Evolutionary conservation across 2,888 invertebrate species (phyloP), one percentile per base, ranked within the genome.

Genomic region (Gerris lacustris): DNA sequence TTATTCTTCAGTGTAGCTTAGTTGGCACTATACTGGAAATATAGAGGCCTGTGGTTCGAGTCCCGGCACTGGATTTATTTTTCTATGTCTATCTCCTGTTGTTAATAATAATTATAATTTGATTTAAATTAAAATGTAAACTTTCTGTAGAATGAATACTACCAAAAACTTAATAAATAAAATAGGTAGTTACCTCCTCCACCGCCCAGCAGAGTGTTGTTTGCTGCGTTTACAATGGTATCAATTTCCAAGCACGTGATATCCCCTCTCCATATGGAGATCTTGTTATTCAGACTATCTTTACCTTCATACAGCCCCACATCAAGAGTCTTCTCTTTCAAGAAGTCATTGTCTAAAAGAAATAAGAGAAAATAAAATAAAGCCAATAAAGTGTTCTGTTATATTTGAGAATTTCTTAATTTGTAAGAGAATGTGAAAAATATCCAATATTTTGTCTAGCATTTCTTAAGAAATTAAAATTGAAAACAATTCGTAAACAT

Each of bases 141-240:
- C n/a, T n/a, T n/a, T n/a, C n/a, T n/a, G n/a, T n/a, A n/a, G n/a
- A n/a, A n/a, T n/a, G n/a, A n/a, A n/a, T n/a, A n/a, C n/a, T n/a
- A n/a, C n/a, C n/a, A n/a, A n/a, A n/a, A n/a, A n/a, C n/a, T n/a
- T n/a, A n/a, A n/a, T n/a, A n/a, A n/a, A n/a, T n/a, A n/a, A 2
- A 31, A 31, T 31, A 31, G 31, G 31, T 31, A 31, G 31, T 31
- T 64, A 86, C 86, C 86, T 79, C 94, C 94, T 45, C 93, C 93
- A 44, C 95, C 94, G 6, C 91, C 92, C 67, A 84, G 79, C 64
- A 94, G 81, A 31, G 80, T 80, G 0, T 84, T 84, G 81, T 95
- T 95, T 0, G 95, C 95, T 55, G 95, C 94, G 83, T 95, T 95
- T 0, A 94, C 93, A 76, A 95, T 92, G 0, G 88, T 91, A 82